phyloP scores from a whole-genome alignment of 1,140 invertebrate species.

The Drosophila guanche region DNA sequence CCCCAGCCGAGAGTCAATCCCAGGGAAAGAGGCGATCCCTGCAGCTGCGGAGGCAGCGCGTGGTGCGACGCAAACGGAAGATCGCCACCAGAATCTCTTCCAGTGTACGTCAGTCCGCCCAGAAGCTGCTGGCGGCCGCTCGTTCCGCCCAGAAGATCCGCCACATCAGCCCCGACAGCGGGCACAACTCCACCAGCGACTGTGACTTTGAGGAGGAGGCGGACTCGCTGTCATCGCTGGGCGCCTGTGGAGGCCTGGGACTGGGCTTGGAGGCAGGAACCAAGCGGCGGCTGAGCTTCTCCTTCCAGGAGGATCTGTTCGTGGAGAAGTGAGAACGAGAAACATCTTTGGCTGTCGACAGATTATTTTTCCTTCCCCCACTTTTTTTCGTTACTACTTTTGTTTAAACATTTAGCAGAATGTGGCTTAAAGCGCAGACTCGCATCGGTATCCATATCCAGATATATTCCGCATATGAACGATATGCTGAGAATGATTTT shows the following conservation, averaged over 20 bases:
- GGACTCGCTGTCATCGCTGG: conserved; percentile 2
- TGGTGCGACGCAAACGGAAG: conserved; percentile 56
- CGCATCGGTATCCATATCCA: conserved; percentile 31
- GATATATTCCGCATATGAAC: too few relatives aligned
- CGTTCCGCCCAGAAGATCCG: conserved; percentile 52
- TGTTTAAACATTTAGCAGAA: conserved; percentile 29
- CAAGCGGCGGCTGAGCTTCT: conserved; percentile 75
- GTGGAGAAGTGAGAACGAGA: conserved; percentile 34
- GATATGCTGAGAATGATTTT: conserved; percentile 29
- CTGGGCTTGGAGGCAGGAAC: conserved; percentile 44
- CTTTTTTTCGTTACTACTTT: conserved; percentile 12
- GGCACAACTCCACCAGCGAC: conserved; percentile 68
- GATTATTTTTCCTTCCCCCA: background rate
- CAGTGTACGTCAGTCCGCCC: conserved; percentile 56
- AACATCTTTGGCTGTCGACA: background rate
- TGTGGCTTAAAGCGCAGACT: conserved; percentile 49
- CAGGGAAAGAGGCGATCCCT: conserved; percentile 38
- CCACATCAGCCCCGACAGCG: conserved; percentile 78
- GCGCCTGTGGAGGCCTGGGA: background rate
- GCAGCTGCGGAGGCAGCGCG: conserved; percentile 58
- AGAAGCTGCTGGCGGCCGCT: conserved; percentile 53
- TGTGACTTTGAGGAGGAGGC: conserved; percentile 56
- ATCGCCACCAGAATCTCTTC: conserved; percentile 50
- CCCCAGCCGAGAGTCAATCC: background rate
- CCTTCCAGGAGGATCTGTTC: conserved; percentile 60